A percentile compares a stretch with the other conserved stretches of the same genome.
phyloP scores from a whole-genome alignment of 2,113 vertebrate genomes.

The Oriolus oriolus region DNA sequence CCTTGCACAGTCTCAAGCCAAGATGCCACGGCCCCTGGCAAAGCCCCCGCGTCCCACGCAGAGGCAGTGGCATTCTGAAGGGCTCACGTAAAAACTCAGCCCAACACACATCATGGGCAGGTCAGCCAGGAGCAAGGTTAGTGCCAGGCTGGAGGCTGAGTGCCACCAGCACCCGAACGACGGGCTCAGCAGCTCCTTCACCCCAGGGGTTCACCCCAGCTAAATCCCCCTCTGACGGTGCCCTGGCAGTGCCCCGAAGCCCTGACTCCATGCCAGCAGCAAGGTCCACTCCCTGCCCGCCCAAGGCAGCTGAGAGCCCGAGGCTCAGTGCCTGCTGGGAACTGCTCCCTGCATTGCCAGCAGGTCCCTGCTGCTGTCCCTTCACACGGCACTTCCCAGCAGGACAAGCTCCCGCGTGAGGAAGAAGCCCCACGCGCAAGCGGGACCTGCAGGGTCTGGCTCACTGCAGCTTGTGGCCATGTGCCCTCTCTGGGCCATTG shows the following conservation, averaged over 20 bases:
- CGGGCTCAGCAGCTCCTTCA: background rate
- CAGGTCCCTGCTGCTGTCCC: background rate
- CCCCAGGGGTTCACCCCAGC: too few species aligned
- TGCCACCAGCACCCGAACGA: background rate
- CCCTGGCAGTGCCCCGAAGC: background rate
- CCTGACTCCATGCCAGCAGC: background rate
- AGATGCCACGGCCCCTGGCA: background rate
- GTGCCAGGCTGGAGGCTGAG: background rate
- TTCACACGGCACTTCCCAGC: accelerated
- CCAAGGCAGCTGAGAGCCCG: accelerated
- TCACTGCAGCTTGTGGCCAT: accelerated
- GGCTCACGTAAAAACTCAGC: background rate
- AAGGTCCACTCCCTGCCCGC: background rate
- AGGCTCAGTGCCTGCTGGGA: background rate
- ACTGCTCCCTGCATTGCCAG: background rate
- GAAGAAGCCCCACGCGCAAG: background rate
- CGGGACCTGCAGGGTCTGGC: too few species aligned
- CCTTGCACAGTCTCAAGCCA: background rate
- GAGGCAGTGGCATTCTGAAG: background rate
- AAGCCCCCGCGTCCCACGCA: background rate
- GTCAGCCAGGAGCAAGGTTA: background rate
- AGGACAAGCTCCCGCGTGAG: background rate
- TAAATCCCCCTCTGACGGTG: background rate
- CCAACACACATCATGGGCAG: accelerated
- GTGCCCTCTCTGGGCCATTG: background rate